Evolutionary conservation across 2,888 invertebrate genomes (phyloP).

Genomic region (Griposia aprilina): DNA sequence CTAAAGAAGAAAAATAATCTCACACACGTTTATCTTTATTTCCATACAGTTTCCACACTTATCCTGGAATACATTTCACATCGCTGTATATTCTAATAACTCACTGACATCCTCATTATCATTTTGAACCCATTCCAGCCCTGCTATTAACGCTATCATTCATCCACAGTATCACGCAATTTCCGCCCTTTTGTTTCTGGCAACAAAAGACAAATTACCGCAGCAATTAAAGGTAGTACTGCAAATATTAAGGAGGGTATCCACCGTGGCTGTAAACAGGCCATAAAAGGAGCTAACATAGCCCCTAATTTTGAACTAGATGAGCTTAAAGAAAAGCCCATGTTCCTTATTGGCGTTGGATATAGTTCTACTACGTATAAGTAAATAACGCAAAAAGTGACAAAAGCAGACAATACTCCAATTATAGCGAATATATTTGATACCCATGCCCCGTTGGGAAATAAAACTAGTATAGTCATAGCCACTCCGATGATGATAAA

Average conservation of each 20-base stretch:
- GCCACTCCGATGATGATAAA: slow-evolving; percentile 64
- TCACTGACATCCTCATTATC: slow-evolving; percentile 50
- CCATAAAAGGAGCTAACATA: slow-evolving; percentile 79
- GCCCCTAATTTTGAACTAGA: slow-evolving; percentile 77
- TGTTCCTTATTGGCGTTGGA: slow-evolving; percentile 80
- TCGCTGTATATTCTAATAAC: slow-evolving; percentile 41
- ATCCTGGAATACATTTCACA: slow-evolving; percentile 17
- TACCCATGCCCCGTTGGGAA: slow-evolving; percentile 69
- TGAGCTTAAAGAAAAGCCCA: slow-evolving; percentile 76
- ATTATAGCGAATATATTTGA: slow-evolving; percentile 69
- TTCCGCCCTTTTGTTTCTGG: slow-evolving; percentile 80
- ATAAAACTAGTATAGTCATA: slow-evolving; percentile 72
- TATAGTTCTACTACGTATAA: slow-evolving; percentile 78
- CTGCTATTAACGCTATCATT: slow-evolving; percentile 53
- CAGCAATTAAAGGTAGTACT: slow-evolving; percentile 73
- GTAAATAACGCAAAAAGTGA: slow-evolving; percentile 70
- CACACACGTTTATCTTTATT: neutral
- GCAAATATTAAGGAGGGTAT: slow-evolving; percentile 76
- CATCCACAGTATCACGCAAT: slow-evolving; percentile 76
- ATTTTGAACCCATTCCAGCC: slow-evolving; percentile 50
- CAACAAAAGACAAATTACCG: slow-evolving; percentile 71
- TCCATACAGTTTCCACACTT: slow-evolving; percentile 14
- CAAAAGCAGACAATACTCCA: slow-evolving; percentile 66
- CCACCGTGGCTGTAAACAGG: slow-evolving; percentile 75
- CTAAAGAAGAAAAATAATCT: neutral